Evolutionary conservation across 2,797 vertebrate species (phyloP).

Genomic region (Perodicticus potto): DNA sequence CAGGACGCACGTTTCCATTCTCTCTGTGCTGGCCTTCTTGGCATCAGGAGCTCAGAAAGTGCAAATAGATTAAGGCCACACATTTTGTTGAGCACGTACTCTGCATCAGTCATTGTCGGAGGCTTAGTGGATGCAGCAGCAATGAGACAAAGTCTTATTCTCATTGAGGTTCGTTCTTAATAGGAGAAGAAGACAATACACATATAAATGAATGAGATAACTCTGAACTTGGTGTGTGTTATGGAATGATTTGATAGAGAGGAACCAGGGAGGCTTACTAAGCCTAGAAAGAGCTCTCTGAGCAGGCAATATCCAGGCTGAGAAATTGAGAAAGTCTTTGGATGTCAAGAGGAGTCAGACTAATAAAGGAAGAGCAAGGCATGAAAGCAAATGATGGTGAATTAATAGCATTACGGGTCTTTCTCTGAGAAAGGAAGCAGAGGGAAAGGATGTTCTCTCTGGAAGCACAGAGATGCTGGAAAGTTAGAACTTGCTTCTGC

Average conservation of each 20-base stretch:
- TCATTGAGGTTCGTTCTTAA: neutral
- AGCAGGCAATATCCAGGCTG: neutral
- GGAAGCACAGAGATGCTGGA: neutral
- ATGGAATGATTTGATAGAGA: neutral
- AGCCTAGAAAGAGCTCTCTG: neutral
- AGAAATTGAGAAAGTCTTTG: neutral
- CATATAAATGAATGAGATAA: neutral
- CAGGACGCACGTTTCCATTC: neutral
- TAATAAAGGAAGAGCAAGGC: neutral
- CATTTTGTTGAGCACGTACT: neutral
- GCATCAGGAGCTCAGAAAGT: neutral
- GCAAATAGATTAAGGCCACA: neutral
- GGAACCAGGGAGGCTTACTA: neutral
- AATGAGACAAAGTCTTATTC: neutral
- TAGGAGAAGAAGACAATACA: neutral
- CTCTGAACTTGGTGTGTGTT: neutral
- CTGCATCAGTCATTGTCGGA: neutral
- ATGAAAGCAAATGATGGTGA: neutral
- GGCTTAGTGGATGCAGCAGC: neutral
- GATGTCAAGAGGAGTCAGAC: neutral
- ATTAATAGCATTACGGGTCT: neutral
- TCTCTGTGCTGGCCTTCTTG: neutral
- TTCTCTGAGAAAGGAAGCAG: neutral
- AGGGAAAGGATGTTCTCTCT: neutral
- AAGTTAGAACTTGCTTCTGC: neutral